phyloP scores from a whole-genome alignment of 2,888 invertebrate species.

The Gnatocerus cornutus region DNA sequence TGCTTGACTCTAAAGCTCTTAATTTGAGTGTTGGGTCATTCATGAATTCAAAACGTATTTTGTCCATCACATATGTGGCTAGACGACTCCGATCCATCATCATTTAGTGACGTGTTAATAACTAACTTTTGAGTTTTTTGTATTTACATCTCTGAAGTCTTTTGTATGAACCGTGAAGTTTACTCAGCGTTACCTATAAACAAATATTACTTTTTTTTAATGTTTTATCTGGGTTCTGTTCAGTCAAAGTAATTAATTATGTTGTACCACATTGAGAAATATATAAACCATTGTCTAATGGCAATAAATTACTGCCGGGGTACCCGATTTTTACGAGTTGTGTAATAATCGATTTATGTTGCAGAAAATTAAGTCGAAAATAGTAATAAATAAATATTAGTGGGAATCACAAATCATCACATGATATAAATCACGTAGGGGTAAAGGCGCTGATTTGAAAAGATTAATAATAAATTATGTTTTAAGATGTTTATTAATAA shows the following conservation, averaged over 20 bases:
- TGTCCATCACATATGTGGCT: constrained; percentile 9
- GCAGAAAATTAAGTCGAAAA: background rate
- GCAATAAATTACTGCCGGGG: background rate
- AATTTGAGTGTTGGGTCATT: constrained; percentile 7
- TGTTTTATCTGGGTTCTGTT: background rate
- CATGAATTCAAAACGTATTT: constrained; percentile 6
- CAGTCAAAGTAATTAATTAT: background rate
- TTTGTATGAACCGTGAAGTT: too few relatives aligned
- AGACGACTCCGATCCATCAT: background rate
- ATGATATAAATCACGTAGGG: background rate
- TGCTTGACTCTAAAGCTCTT: constrained; percentile 1
- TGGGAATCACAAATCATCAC: constrained; percentile 3
- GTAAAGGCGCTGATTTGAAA: too few relatives aligned
- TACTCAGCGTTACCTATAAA: too few relatives aligned
- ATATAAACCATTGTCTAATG: constrained; percentile 2
- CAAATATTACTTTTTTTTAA: background rate
- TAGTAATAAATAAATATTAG: background rate
- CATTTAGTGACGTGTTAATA: constrained; percentile 6
- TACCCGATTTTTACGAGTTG: background rate
- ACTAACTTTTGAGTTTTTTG: background rate
- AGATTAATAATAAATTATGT: too few relatives aligned
- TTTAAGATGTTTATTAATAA: too few relatives aligned
- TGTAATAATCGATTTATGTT: constrained; percentile 1
- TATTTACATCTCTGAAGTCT: too few relatives aligned
- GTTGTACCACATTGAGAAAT: background rate